Base-by-base conservation (phyloP, 2,888 invertebrate genomes). In the Microctonus brassicae region DNA sequence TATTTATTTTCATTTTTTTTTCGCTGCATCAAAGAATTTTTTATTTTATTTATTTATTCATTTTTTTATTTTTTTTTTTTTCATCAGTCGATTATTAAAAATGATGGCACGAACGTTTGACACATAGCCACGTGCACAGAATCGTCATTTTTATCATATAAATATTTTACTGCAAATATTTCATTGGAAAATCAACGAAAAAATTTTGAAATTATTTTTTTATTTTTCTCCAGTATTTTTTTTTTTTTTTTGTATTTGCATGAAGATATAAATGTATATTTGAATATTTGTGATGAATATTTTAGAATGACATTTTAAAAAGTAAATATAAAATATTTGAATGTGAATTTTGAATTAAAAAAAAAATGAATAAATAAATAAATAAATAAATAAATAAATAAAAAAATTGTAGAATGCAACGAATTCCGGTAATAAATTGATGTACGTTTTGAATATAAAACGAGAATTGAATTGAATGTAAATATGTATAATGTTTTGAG, bases 71-170 rank as follows among this genome's bases (percentile, higher is more conserved):
- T n/a, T n/a, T n/a, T n/a, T n/a, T 63, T 63, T 39, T 17, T 47
- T 10, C 26, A 47, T 63, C 63, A 47, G 47, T 63, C 42, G 63
- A 26, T 76, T 79, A 78, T 77, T 69, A 74, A 24, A 58, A 73
- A 22, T 55, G 53, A 62, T 69, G 66, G 64, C 42, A 58, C 53
- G 72, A 73, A 39, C 70, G 69, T 76, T 75, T 73, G 73, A 69
- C 72, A 74, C 39, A 39, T 39, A 39, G 13, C 3, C 26, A 33
- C 11, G 4, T n/a, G 13, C 17, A 60, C 60, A 4, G 3, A 39
- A 13, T 11, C 33, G 33, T 33, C 39, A n/a, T n/a, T 39, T 39
- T 2, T n/a, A 39, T 39, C 5, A 39, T 39, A 39, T 39, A 39
- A 39, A 39, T 39, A 39, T 39, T 39, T 39, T 39, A 39, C n/a